phyloP scores from a whole-genome alignment of 23 tunicate species.

The Aplidium turbinatum region DNA sequence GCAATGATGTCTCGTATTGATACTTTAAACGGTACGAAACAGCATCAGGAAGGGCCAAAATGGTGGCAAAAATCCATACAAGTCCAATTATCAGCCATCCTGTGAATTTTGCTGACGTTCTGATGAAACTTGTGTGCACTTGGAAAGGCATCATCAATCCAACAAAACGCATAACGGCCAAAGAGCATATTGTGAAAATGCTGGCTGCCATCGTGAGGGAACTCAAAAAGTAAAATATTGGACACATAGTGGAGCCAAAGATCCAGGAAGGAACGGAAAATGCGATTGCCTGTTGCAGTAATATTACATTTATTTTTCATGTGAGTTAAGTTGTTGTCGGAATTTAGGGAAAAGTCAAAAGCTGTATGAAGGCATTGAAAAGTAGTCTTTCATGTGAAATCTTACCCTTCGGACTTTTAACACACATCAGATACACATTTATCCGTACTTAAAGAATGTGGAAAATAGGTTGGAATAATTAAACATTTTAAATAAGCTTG shows the following conservation, averaged over 20 bases:
- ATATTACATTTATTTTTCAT: too few species aligned
- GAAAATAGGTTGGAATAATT: too few species aligned
- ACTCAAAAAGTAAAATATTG: conserved; percentile 45
- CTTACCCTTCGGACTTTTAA: too few species aligned
- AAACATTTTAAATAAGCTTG: too few species aligned
- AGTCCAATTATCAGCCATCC: conserved; percentile 34
- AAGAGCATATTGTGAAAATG: conserved; percentile 74
- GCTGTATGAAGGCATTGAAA: too few species aligned
- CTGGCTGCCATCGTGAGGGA: conserved; percentile 46
- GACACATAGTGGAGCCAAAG: conserved; percentile 51
- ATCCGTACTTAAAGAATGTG: too few species aligned
- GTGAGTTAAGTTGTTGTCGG: too few species aligned
- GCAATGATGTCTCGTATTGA: too few species aligned
- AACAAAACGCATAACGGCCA: conserved; percentile 73
- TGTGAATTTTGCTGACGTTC: conserved; percentile 42
- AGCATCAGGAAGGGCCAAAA: conserved; percentile 43
- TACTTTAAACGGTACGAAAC: conserved; percentile 27
- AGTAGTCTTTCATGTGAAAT: too few species aligned
- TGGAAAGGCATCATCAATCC: conserved; percentile 67
- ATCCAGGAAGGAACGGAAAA: conserved; percentile 32
- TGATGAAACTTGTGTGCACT: conserved; percentile 48
- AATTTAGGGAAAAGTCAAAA: too few species aligned
- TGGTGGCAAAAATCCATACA: conserved; percentile 46
- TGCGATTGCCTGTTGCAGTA: neutral
- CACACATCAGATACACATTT: too few species aligned